Base-by-base conservation (phyloP, 2,888 invertebrate genomes). In the Acanthopleura granulata region DNA sequence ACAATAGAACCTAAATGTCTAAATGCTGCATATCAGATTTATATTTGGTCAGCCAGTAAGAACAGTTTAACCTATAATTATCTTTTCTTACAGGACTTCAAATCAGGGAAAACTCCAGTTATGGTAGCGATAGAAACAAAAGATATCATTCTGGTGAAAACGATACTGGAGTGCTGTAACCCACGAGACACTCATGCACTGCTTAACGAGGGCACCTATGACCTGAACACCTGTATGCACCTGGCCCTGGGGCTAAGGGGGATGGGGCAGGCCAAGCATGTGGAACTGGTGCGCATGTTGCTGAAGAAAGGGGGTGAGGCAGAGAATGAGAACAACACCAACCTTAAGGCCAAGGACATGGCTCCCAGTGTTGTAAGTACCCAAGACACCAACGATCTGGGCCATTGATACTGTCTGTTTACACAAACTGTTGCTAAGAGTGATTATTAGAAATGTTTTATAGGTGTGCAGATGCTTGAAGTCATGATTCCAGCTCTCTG, bases 171-270 rank as follows among this genome's bases (percentile, higher is more conserved):
- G 25, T 27, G 25, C 25, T 22, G 22, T 27, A 15, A 66, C 22
- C 22, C 66, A 6, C 16, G 29, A 22, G 25, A 66, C 6, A 27
- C 16, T 18, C 66, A 27, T 66, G 66, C 18, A 16, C 66, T 66
- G 1, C 25, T 66, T 18, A 66, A 27, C 6, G 66, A 66, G 12
- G 18, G 16, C 29, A 27, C 27, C 25, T 25, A 27, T 14, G 29
- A 25, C 16, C 29, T 66, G 15, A 66, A 66, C 25, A 66, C 66
- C 6, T 66, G 66, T 27, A 66, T 66, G 66, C 66, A 66, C 66
- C 22, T 66, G 25, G 66, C 66, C 16, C 15, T 25, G 6, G 66
- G 66, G 6, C 25, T 66, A 25, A 9, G 25, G 6, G 66, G 66
- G 66, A 22, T 66, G 25, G 16, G 27, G 6, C 22, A 66, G 14